Evolutionary conservation across 2,888 invertebrate species (phyloP), one percentile per base, ranked within the genome.

Genomic region (Rhingia campestris): DNA sequence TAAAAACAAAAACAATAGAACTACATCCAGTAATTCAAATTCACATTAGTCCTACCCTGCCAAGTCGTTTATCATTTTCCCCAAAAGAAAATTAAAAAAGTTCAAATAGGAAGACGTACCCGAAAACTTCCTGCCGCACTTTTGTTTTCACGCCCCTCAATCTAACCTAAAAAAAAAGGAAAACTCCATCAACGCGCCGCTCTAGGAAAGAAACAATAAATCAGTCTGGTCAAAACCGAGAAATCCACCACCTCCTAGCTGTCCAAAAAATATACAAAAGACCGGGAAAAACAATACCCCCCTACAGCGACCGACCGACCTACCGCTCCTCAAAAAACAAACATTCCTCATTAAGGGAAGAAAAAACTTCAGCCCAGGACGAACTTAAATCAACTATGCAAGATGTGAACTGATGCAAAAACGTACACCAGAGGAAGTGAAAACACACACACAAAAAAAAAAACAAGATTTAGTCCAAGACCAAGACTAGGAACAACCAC

Each of bases 201-300:
- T 79, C 70, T 66, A 47, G 75, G 32, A 79, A 41, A 67, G 64
- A 76, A 84, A 84, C 84, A 84, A 84, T 84, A 84, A 84, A 84
- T 84, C 84, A 84, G 84, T 80, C 84, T 84, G 84, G 74, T 75
- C 80, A 80, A 64, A 77, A 22, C 61, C 12, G 22, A 49, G 49
- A 61, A 61, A 47, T 56, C 56, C 41, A n/a, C 43, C 49, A 22
- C 12, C 64, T 2, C 3, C 32, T 67, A 47, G 12, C 3, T 45
- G 41, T 2, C 45, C 51, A 6, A 35, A 66, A 80, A 80, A 75
- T n/a, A 43, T 12, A 74, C 53, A 63, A 64, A 64, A 39, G 64
- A 73, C 43, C 43, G n/a, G 9, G 6, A 66, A 37, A 51, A 58
- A 54, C 66, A 74, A 41, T 66, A 10, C 41, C 47, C 10, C 39